Conservation (phyloP, 2,113 vertebrate genomes). For the Phrynosoma blainvillii region DNA sequence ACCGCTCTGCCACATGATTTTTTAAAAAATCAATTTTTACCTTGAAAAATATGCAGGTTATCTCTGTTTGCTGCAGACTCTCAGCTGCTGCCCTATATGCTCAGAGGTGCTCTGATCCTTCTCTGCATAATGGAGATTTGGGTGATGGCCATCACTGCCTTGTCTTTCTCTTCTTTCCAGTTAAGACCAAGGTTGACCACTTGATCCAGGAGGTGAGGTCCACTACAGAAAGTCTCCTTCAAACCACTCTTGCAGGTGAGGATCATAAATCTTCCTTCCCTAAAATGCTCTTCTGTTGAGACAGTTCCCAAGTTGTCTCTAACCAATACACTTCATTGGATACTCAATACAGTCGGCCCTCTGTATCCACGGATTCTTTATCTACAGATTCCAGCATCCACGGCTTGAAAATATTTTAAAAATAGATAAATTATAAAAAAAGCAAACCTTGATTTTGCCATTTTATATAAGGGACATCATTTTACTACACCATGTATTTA, state of each 20-base stretch:
- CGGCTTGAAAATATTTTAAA: too few relatives aligned
- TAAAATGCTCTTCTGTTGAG: not conserved
- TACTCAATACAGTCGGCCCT: too few relatives aligned
- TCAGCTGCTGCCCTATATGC: not conserved
- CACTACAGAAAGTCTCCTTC: not conserved
- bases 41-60: not conserved
- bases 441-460: too few relatives aligned
- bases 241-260: constrained; percentile 16
- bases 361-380: too few relatives aligned
- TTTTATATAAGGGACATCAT: too few relatives aligned
- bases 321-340: too few relatives aligned
- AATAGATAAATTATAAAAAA: too few relatives aligned
- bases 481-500: too few relatives aligned
- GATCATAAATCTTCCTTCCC: too few relatives aligned
- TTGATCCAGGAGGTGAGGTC: not conserved
- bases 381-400: too few relatives aligned
- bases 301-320: too few relatives aligned
- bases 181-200: not conserved
- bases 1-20: not conserved
- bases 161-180: not conserved
- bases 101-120: not conserved
- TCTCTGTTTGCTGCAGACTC: not conserved
- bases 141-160: not conserved
- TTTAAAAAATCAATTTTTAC: too few relatives aligned
- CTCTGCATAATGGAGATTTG: not conserved